Conservation (phyloP, 2,113 vertebrate species). For the Periophthalmodon schlosseri region DNA sequence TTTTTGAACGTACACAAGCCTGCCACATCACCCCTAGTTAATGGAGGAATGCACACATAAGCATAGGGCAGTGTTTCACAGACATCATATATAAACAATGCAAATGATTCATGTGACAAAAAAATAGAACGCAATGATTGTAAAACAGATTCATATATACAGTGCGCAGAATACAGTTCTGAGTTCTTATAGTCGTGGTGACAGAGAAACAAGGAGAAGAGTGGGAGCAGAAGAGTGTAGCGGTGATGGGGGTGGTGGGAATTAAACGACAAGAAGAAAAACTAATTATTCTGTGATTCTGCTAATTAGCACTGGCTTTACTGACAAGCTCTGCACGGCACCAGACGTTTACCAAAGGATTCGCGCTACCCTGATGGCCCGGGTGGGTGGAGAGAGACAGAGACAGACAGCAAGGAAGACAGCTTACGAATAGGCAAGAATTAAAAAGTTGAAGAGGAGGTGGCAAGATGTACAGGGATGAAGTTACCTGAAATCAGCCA, state of each 20-base stretch:
- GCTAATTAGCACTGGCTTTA: conserved; percentile 73
- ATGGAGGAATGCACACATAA: not conserved
- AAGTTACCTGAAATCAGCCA: conserved; percentile 49
- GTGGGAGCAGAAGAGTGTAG: conserved; percentile 13
- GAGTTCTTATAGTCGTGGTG: conserved; percentile 11
- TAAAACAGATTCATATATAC: conserved; percentile 13
- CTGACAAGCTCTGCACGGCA: conserved; percentile 68
- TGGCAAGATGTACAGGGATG: conserved; percentile 36
- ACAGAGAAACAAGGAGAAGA: conserved; percentile 10
- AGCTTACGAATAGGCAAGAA: conserved; percentile 5
- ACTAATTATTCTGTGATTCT: conserved; percentile 77
- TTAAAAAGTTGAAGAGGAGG: conserved; percentile 19
- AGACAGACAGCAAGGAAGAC: conserved; percentile 6
- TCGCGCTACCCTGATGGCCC: conserved; percentile 49
- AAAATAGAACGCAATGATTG: not conserved
- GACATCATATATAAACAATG: not conserved
- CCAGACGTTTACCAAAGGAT: conserved; percentile 65
- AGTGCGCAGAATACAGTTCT: conserved; percentile 19
- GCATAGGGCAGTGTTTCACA: not conserved
- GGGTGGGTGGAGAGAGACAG: conserved; percentile 45
- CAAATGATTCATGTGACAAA: not conserved
- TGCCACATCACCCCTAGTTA: not conserved
- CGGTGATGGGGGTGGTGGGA: conserved; percentile 50
- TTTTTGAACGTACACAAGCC: not conserved
- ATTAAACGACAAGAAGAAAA: conserved; percentile 73